Evolutionary conservation across 2,888 invertebrate species (phyloP), one percentile per base, ranked within the genome.

Genomic region (Frankliniella intonsa): DNA sequence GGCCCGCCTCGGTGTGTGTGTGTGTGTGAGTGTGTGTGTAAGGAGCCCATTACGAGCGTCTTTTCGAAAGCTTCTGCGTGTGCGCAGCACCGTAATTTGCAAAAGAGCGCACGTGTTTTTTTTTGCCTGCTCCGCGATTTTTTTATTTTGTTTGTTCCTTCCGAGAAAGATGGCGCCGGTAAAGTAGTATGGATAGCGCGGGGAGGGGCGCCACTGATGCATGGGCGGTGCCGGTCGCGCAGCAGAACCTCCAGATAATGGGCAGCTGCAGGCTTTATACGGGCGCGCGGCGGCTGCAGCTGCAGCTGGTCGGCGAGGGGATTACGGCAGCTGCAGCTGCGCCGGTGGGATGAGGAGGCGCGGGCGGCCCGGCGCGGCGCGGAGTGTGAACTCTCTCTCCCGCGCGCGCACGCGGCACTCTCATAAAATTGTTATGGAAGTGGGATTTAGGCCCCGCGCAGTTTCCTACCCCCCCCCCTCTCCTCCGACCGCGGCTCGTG

Each of bases 361-460:
- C 2, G 14, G 55, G 12, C 10, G 51, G 51, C 51, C 10, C 10
- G 51, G 51, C 51, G 51, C 51, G 51, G 51, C 1, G 5, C 55
- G 55, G 69, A 76, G 69, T 76, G 69, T 25, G 69, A 76, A 76
- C 69, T 76, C 69, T 69, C 69, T 22, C 69, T 19, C 38, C 69
- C 69, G 69, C 69, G 19, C 69, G 38, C 38, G 38, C 38, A 5
- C 2, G 38, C 55, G 55, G 25, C 69, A 22, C 69, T 22, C 69
- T 76, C 69, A 76, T 76, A 76, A 76, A 76, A 76, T 25, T 76
- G 69, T 76, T 76, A 76, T 76, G 69, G 69, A 76, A 76, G 69
- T 76, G 69, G 69, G 69, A 76, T 76, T 76, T 76, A 76, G 69
- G 69, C 22, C 55, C 55, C 55, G 14, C 55, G 55, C 19, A 19